Evolutionary conservation across 35 echinoderm and acorn worm genomes (phyloP), one percentile per base, ranked within the genome.

Genomic region (Ophioderma brevispina): DNA sequence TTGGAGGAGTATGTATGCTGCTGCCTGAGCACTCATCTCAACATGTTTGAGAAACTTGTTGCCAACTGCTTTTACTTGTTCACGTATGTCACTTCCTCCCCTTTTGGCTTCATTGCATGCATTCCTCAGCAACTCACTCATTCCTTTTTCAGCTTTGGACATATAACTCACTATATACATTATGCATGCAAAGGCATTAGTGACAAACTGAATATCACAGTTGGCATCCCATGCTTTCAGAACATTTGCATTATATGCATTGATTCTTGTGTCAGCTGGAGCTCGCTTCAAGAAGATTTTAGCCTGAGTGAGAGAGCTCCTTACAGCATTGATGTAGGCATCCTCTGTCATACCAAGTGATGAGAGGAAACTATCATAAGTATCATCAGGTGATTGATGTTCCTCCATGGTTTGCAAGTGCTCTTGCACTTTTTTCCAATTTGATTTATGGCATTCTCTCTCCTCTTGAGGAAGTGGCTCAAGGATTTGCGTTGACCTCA

Each of bases 111-210:
- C 93, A 64, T 34, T 25, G 37, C 78, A 64, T n/a, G 95, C 88
- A 38, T 87, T 55, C 32, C 75, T 32, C 18, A 97, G 56, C n/a
- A 94, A 49, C 36, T 38, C 32, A 31, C 94, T 77, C 94, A 92
- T 96, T 78, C 88, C 94, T 80, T 86, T 31, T 43, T 92, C 94
- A 85, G 94, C 33, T 34, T 96, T 96, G n/a, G 38, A 34, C 35
- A 96, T 96, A n/a, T 96, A 96, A 0, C 91, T 93, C 10, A 86
- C 81, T 76, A 96, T 85, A 33, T 96, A 92, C 56, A 33, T 82
- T 33, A 92, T 64, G 75, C 85, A 89, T 14, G 77, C 80, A 76
- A 92, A 95, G 0, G 80, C 28, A 84, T 92, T 86, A 23, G 78
- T 81, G 3, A 92, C 77, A 85, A 70, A 91, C 34, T 94, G 93